Base-by-base conservation (phyloP, 2,113 vertebrate species). In the Penelope pileata region DNA sequence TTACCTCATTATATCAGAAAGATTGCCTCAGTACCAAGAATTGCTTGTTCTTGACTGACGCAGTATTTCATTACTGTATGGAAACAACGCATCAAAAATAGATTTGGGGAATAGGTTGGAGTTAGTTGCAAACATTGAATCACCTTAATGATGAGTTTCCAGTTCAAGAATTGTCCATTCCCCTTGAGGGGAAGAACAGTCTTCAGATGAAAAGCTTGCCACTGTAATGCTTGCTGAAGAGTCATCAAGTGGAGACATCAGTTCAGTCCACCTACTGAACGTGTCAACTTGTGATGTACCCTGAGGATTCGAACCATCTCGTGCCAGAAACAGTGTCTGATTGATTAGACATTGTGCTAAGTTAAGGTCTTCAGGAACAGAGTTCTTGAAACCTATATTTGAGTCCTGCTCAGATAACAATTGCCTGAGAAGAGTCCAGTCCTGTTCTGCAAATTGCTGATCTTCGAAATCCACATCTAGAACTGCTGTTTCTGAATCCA, bases 111-210 rank as follows among this genome's bases (percentile, higher is more conserved):
- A 88, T 45, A 58, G 80, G 59, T 82, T 86, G 92, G 86, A 96
- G 89, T 94, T 95, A 95, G 91, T 95, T 94, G 87, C 89, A 86
- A 93, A 96, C 42, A 87, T 54, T 73, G 96, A 93, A 96, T 90
- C 92, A 59, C 87, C 79, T 98, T 98, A 99, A 96, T 99, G 99
- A 97, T 99, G 99, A n/a, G 99, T 99, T 98, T 99, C 99, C 96
- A 99, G 98, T 97, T 99, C 99, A 91, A 99, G 98, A 70, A 99
- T 99, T 97, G 99, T 99, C 99, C 99, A 99, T 97, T 99, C 99
- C 78, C 99, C 99, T 96, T 99, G 99, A 34, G 99, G 99, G 50
- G 99, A 99, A 0, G 98, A 98, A 79, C 99, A 99, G 62, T 99
- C 99, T 96, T 99, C 99, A 42, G 99, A 99, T 93, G 99, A 99